Evolutionary conservation across 2,888 invertebrate species (phyloP).

Genomic region (Caenorhabditis sp.): DNA sequence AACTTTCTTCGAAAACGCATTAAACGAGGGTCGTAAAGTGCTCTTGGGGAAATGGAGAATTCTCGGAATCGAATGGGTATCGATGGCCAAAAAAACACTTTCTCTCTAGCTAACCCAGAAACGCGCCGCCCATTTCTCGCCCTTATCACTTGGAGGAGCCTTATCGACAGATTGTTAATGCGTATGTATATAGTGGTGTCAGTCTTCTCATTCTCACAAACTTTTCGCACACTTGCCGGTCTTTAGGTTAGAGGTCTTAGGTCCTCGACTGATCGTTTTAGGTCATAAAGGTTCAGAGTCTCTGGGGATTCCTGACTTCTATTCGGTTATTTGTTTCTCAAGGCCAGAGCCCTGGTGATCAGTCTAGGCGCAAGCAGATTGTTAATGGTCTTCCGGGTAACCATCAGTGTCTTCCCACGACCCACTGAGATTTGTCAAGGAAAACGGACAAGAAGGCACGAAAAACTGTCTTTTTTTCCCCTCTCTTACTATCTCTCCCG

Average conservation of each 20-base stretch:
- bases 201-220: slow-evolving; percentile 2
- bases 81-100: no score
- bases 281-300: no score
- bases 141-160: not conserved
- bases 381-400: not conserved
- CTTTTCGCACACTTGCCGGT: not conserved
- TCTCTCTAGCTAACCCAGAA: no score
- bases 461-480: not conserved
- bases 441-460: slow-evolving; percentile 22
- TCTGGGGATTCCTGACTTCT: no score
- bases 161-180: slow-evolving; percentile 8
- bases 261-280: no score
- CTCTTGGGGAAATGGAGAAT: not conserved
- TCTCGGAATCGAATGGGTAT: not conserved
- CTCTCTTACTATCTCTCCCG: not conserved
- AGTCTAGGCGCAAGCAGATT: not conserved
- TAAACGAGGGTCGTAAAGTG: slow-evolving; percentile 6
- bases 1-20: slow-evolving; percentile 25
- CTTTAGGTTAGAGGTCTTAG: no score
- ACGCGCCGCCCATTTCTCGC: no score
- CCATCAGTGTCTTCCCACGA: not conserved
- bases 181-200: slow-evolving; percentile 29
- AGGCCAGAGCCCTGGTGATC: no score
- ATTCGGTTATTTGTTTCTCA: no score
- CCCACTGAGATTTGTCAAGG: slow-evolving; percentile 14